Conservation (phyloP, 2,888 invertebrate genomes). For the Neria commutata region DNA sequence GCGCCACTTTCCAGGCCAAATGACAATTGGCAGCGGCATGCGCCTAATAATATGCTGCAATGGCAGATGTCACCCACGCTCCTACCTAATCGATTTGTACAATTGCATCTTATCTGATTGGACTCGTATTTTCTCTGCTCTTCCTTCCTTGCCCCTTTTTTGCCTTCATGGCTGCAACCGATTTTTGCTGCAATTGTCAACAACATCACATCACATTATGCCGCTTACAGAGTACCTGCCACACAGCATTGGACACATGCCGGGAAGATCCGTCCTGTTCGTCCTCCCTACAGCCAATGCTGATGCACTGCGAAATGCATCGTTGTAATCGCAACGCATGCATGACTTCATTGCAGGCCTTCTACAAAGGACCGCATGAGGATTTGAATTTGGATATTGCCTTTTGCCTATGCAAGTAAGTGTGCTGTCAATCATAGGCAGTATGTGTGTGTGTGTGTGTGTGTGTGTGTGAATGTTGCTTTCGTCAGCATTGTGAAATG, state of each 20-base stretch:
- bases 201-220: background rate
- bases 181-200: background rate
- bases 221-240: constrained; percentile 77
- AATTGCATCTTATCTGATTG: constrained; percentile 9
- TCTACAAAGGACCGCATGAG: constrained; percentile 81
- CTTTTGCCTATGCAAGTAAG: constrained; percentile 92
- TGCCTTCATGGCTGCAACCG: background rate
- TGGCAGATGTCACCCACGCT: background rate
- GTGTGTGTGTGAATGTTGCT: background rate
- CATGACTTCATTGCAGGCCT: constrained; percentile 84
- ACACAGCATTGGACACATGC: constrained; percentile 81
- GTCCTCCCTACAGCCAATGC: constrained; percentile 79
- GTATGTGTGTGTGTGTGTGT: background rate
- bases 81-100: constrained; percentile 2
- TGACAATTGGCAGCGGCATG: constrained; percentile 28
- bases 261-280: constrained; percentile 83
- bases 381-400: constrained; percentile 88
- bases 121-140: background rate
- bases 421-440: constrained; percentile 38
- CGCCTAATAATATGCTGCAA: constrained; percentile 9
- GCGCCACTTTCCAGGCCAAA: constrained; percentile 11
- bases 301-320: constrained; percentile 79
- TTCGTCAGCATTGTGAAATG: too few relatives aligned
- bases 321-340: constrained; percentile 85
- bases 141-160: background rate